These are phyloP conservation scores for Furcifer pardalis DNA, from an alignment of 2,797 vertebrate species.

Conservation along the genomic window DNA sequence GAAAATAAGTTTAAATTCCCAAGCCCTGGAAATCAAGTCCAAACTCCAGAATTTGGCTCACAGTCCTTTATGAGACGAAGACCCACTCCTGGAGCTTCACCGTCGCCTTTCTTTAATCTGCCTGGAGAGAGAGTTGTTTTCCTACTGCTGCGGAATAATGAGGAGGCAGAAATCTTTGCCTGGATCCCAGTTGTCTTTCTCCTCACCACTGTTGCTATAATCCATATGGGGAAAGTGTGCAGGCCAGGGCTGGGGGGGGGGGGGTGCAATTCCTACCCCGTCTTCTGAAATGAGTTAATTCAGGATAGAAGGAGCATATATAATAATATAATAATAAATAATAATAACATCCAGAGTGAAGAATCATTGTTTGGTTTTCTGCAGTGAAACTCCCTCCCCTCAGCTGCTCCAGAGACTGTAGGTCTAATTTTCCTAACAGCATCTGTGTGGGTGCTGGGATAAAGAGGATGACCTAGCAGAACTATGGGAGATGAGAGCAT, in stretches of 20 bases:
- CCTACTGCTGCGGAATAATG: background rate
- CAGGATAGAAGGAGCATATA: too few relatives aligned
- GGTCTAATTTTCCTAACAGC: background rate
- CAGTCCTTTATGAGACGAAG: background rate
- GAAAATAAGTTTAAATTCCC: too few relatives aligned
- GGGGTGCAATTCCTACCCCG: background rate
- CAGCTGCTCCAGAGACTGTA: background rate
- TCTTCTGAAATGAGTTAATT: background rate
- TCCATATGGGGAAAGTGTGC: background rate
- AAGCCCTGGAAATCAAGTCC: background rate
- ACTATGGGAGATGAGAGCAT: accelerated
- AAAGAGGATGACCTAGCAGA: background rate
- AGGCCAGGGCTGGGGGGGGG: background rate
- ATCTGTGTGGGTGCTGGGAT: too few relatives aligned
- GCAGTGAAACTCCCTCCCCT: background rate
- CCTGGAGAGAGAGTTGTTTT: too few relatives aligned
- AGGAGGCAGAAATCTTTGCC: background rate
- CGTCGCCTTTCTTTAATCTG: too few relatives aligned
- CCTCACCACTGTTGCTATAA: too few relatives aligned
- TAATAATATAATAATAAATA: too few relatives aligned
- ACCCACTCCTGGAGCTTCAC: background rate
- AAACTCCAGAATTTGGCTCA: background rate
- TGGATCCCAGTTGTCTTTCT: accelerated
- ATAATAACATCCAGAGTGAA: too few relatives aligned
- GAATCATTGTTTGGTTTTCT: background rate